These are phyloP conservation scores for Xanthorhoe spadicearia DNA, from an alignment of 2,888 invertebrate genomes.

Conservation along the genomic window DNA sequence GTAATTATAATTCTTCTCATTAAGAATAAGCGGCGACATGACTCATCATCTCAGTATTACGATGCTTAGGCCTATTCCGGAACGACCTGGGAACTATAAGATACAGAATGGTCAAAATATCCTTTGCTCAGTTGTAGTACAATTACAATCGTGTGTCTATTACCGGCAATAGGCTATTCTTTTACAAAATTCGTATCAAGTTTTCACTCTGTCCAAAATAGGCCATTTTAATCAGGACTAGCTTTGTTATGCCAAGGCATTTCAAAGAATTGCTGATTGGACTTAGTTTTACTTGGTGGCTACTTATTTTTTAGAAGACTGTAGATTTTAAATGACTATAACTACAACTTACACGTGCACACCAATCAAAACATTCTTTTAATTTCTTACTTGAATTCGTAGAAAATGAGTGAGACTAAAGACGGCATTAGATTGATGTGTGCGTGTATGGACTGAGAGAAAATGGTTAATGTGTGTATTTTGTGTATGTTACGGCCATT, in stretches of 20 bases:
- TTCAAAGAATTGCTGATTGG: slow-evolving; percentile 31
- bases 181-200: neutral
- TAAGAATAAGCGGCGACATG: slow-evolving; percentile 5
- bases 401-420: slow-evolving; percentile 23
- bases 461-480: slow-evolving; percentile 14
- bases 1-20: slow-evolving; percentile 3
- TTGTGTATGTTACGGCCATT: slow-evolving; percentile 19
- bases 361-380: slow-evolving; percentile 26
- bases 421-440: slow-evolving; percentile 27
- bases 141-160: neutral
- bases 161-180: neutral
- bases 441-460: slow-evolving; percentile 27
- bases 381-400: slow-evolving; percentile 21
- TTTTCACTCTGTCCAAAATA: slow-evolving; percentile 21
- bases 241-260: slow-evolving; percentile 30
- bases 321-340: slow-evolving; percentile 33
- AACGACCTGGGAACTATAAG: slow-evolving; percentile 9
- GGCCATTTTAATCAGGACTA: slow-evolving; percentile 24
- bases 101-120: neutral
- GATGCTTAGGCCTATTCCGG: slow-evolving; percentile 25
- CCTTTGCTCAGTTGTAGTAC: neutral
- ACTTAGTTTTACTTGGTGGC: slow-evolving; percentile 30
- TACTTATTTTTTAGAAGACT: slow-evolving; percentile 37
- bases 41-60: slow-evolving; percentile 26
- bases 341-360: slow-evolving; percentile 24